Evolutionary conservation across 1,140 invertebrate genomes (phyloP), one percentile per base, ranked within the genome.

Genomic region (Delia radicum): DNA sequence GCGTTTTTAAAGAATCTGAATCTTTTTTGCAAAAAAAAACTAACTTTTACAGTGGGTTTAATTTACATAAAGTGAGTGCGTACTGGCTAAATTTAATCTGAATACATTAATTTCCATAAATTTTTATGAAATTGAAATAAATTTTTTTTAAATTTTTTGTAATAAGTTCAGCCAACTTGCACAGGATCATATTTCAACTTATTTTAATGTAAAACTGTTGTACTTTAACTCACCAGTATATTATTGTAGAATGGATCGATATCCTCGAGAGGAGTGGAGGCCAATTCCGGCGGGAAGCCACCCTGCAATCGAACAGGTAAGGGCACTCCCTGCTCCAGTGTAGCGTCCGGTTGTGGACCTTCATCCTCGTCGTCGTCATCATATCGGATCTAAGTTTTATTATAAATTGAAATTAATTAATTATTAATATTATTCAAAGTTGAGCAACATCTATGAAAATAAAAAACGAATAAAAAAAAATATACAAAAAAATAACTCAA

Each of bases 341-440:
- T 94, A 81, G 94, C 91, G 89, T 97, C 95, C 85, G 96, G 94
- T 89, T 96, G 94, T 85, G 95, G 94, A 87, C 94, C 95, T 91
- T 96, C 95, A 91, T 96, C 95, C 90, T 96, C 95, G 89, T 96
- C 95, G 89, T 96, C 95, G 90, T 96, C 95, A 88, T 96, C 94
- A 90, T 96, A 96, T 88, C 94, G 94, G 89, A 95, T 92, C 94
- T 96, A 88, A 62, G 18, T 75, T 61, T 27, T 72, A 48, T 69
- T 13, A 37, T 46, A 46, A 46, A 48, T 76, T 74, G 42, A n/a
- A 55, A 21, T 74, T 74, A 33, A 55, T n/a, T n/a, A n/a, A n/a
- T n/a, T n/a, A n/a, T n/a, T n/a, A n/a, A 62, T 24, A 46, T 42
- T 42, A 29, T 10, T 71, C 8, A 18, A 71, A 5, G n/a, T 4